phyloP scores from a whole-genome alignment of 2,797 vertebrate species.

The Sebastes iracundus region DNA sequence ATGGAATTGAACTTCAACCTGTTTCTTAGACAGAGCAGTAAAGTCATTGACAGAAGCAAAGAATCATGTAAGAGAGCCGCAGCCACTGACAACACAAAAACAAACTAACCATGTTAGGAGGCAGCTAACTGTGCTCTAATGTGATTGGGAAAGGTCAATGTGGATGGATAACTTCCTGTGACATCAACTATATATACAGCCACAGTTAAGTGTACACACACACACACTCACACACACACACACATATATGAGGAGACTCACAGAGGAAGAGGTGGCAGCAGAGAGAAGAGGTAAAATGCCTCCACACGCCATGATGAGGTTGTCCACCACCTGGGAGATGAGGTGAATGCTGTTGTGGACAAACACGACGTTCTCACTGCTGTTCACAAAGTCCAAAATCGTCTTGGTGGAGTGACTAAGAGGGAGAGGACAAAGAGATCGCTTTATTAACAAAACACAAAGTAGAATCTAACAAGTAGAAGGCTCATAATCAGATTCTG shows the following conservation, averaged over 20 bases:
- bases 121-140: conserved; percentile 74
- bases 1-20: conserved; percentile 38
- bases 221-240: neutral
- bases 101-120: conserved; percentile 74
- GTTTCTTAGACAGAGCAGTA: conserved; percentile 7
- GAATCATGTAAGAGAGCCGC: conserved; percentile 43
- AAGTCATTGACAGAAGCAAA: conserved; percentile 46
- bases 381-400: conserved; percentile 98
- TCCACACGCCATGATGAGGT: conserved; percentile 98
- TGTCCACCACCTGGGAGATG: conserved; percentile 98
- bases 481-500: no score
- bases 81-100: conserved; percentile 64
- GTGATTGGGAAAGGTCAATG: conserved; percentile 78
- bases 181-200: conserved; percentile 11
- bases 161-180: conserved; percentile 70
- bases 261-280: conserved; percentile 92
- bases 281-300: conserved; percentile 97
- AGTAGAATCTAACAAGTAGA: no score
- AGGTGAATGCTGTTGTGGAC: conserved; percentile 99
- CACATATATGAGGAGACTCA: conserved; percentile 58
- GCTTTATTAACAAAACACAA: neutral
- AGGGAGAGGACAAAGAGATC: conserved; percentile 1
- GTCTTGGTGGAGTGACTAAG: conserved; percentile 97
- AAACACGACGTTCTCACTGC: conserved; percentile 96
- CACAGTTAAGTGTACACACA: neutral